Conservation (phyloP, 2,113 vertebrate genomes). For the Vicugna pacos region DNA sequence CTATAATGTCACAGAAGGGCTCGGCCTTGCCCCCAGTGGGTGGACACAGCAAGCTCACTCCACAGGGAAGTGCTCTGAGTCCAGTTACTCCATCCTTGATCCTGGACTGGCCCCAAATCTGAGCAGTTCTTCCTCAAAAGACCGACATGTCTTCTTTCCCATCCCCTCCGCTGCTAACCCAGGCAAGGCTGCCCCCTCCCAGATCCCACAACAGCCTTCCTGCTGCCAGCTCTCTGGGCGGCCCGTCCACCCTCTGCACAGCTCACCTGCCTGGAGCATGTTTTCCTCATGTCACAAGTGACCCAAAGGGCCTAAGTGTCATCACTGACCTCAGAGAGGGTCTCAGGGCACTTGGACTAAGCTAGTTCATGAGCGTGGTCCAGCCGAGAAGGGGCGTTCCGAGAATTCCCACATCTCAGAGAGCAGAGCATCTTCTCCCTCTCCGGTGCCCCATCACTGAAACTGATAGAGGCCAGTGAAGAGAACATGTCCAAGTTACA, state of each 20-base stretch:
- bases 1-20: not conserved
- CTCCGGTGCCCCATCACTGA: not conserved
- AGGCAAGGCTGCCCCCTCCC: not conserved
- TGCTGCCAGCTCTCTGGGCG: not conserved
- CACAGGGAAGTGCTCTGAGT: not conserved
- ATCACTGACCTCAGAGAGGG: not conserved
- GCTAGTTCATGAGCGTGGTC: not conserved
- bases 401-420: not conserved
- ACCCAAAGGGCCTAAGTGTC: not conserved
- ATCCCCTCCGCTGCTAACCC: not conserved
- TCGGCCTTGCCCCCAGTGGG: not conserved
- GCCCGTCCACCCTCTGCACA: not conserved
- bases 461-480: not conserved
- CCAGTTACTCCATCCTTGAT: not conserved
- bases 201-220: not conserved
- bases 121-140: not conserved
- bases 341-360: not conserved
- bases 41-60: rapidly evolving
- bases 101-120: too few relatives aligned
- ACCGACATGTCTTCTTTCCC: not conserved
- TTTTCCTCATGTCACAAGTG: not conserved
- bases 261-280: not conserved
- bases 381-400: not conserved
- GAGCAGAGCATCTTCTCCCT: not conserved
- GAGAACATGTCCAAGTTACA: not conserved